Percentiles rank a stretch among this genome's conserved stretches.
Conservation (phyloP, 1,140 invertebrate genomes). For the Rhyacophila brunnea region DNA sequence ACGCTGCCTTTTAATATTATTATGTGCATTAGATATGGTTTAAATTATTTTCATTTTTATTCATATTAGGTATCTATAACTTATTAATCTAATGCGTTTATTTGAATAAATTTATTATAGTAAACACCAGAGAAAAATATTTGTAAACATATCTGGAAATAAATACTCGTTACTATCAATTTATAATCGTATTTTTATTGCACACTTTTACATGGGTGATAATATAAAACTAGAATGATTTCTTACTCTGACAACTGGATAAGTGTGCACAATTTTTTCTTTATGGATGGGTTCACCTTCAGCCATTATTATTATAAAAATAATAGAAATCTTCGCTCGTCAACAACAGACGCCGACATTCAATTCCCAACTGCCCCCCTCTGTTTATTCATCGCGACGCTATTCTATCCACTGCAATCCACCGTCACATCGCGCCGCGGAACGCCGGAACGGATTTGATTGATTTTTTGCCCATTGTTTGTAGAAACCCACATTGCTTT, state of each 20-base stretch:
- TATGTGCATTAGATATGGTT: no score
- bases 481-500: conserved; percentile 7
- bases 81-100: no score
- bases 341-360: conserved; percentile 29
- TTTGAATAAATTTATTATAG: no score
- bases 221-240: not conserved
- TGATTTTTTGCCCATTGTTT: conserved; percentile 32
- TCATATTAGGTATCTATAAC: no score
- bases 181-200: not conserved
- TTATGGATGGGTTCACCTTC: conserved; percentile 54
- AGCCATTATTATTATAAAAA: conserved; percentile 40
- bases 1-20: no score
- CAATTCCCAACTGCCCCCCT: conserved; percentile 39
- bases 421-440: conserved; percentile 1
- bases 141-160: not conserved
- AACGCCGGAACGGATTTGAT: conserved; percentile 24
- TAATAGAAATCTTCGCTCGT: conserved; percentile 34
- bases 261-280: conserved; percentile 71
- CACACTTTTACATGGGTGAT: not conserved
- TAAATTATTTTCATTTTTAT: no score
- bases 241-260: conserved; percentile 70
- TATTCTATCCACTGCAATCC: not conserved
- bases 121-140: no score
- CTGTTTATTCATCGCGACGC: conserved; percentile 16
- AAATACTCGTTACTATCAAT: not conserved